Percentiles rank a stretch among this genome's conserved stretches.
Conservation (phyloP, 2,113 vertebrate genomes). For the Rattus norvegicus region GRCr8 NC_086032.1:42714501-42715000, state of each 20-base stretch:
- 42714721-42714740: not conserved
- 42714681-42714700: constrained; percentile 30
- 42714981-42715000: constrained; percentile 48
- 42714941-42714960: constrained; percentile 53
- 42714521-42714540: not conserved
- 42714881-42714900: not conserved
- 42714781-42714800: not conserved
- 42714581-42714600: not conserved
- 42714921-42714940: constrained; percentile 32
- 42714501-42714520: not conserved
- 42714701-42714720: constrained; percentile 29
- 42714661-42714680: not conserved
- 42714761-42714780: not conserved
- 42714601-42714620: not conserved
- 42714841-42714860: not conserved
- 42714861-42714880: not conserved
- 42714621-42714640: not conserved
- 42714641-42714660: constrained; percentile 10
- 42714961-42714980: not conserved
- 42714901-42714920: not conserved
- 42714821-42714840: not conserved
- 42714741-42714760: not conserved
- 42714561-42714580: not conserved
- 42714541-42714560: not conserved
- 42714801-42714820: not conserved